A percentile compares a stretch with the other conserved stretches of the same genome.
phyloP scores from a whole-genome alignment of 2,113 vertebrate species.

The Seriola quinqueradiata region DNA sequence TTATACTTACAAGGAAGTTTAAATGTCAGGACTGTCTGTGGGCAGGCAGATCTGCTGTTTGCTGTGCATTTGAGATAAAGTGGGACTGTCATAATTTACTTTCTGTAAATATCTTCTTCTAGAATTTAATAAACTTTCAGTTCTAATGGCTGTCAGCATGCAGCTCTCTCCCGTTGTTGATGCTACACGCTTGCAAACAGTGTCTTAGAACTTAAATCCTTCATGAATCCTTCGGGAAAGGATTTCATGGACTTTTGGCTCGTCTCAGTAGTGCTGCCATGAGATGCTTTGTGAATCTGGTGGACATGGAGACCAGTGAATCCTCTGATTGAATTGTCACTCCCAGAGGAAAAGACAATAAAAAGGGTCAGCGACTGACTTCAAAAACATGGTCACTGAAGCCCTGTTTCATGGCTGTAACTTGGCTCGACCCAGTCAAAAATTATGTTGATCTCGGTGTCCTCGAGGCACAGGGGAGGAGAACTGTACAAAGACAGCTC shows the following conservation, averaged over 20 bases:
- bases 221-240: conserved; percentile 65
- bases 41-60: conserved; percentile 36
- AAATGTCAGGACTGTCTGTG: conserved; percentile 49
- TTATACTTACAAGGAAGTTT: conserved; percentile 24
- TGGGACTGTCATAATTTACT: conserved; percentile 34
- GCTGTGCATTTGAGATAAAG: conserved; percentile 32
- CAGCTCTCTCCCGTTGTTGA: conserved; percentile 15
- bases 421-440: conserved; percentile 60
- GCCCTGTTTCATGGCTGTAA: conserved; percentile 42
- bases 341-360: conserved; percentile 70
- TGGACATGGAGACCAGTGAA: conserved; percentile 61
- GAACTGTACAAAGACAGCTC: conserved; percentile 65
- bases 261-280: conserved; percentile 64
- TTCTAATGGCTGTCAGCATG: conserved; percentile 38
- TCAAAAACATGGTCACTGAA: conserved; percentile 59
- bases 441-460: conserved; percentile 59
- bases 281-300: conserved; percentile 67
- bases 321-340: conserved; percentile 77
- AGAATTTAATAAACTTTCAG: conserved; percentile 17
- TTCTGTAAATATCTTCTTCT: conserved; percentile 34
- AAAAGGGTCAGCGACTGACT: conserved; percentile 72
- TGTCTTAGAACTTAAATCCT: conserved; percentile 64
- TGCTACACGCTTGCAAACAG: conserved; percentile 37
- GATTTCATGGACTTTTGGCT: conserved; percentile 72
- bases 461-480: conserved; percentile 39